These are phyloP conservation scores for Naja naja DNA, from an alignment of 2,113 vertebrate genomes.

Conservation along the genomic window DNA sequence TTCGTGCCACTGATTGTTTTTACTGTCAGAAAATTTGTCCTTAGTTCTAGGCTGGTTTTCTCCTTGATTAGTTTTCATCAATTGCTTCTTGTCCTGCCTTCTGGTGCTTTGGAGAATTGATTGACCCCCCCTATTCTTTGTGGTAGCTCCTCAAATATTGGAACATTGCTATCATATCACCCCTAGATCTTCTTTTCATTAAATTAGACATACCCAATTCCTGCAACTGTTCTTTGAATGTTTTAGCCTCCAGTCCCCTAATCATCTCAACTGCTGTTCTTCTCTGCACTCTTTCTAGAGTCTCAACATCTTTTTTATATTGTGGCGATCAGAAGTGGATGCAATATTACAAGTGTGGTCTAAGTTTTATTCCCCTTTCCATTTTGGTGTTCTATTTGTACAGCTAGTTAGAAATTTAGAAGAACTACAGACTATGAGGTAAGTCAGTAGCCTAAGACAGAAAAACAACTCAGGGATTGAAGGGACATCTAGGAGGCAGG, in stretches of 20 bases:
- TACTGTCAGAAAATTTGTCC: not conserved
- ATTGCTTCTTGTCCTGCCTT: not conserved
- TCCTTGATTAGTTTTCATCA: not conserved
- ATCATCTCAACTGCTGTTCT: not conserved
- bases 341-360: too few species aligned
- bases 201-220: not conserved
- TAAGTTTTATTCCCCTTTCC: too few species aligned
- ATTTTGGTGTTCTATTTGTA: too few species aligned
- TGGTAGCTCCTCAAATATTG: not conserved
- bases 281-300: not conserved
- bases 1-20: too few species aligned
- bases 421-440: not conserved
- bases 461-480: not conserved
- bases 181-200: not conserved
- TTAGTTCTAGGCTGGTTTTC: not conserved
- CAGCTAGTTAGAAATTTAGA: too few species aligned
- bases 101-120: too few species aligned
- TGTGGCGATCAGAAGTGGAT: too few species aligned
- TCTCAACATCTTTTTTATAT: not conserved
- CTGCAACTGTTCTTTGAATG: not conserved
- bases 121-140: not conserved
- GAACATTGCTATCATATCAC: not conserved
- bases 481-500: not conserved
- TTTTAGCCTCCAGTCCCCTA: not conserved
- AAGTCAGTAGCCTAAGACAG: not conserved